A percentile compares a stretch with the other conserved stretches of the same genome.
Evolutionary conservation across 2,797 vertebrate species (phyloP).

Genomic region (Nannoperca obscura): DNA sequence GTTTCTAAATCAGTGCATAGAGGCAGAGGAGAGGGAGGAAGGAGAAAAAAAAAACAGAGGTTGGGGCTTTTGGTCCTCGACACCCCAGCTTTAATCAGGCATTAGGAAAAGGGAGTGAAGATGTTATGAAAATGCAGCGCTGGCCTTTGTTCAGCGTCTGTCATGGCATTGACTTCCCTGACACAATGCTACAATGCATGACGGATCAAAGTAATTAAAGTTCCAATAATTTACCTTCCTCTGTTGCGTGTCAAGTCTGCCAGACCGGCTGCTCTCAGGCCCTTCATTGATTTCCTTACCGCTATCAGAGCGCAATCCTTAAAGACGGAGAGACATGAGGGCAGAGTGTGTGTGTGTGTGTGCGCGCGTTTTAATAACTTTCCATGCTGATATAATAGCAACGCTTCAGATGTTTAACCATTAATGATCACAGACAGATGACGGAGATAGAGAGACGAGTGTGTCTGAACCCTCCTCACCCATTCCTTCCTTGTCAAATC

Average conservation of each 20-base stretch:
- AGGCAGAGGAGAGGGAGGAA: slow-evolving; percentile 40
- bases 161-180: slow-evolving; percentile 89
- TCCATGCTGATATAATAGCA: slow-evolving; percentile 76
- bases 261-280: slow-evolving; percentile 85
- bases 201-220: slow-evolving; percentile 97
- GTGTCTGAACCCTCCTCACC: slow-evolving; percentile 53
- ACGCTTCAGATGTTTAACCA: slow-evolving; percentile 81
- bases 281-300: slow-evolving; percentile 86
- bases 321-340: slow-evolving; percentile 67
- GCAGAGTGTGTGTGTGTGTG: slow-evolving; percentile 34
- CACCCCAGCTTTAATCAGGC: slow-evolving; percentile 87
- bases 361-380: slow-evolving; percentile 82
- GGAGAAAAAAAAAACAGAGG: slow-evolving; percentile 13
- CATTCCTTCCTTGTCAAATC: slow-evolving; percentile 55
- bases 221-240: slow-evolving; percentile 96
- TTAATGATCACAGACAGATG: slow-evolving; percentile 80
- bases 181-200: slow-evolving; percentile 92
- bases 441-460: slow-evolving; percentile 69
- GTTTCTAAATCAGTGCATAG: slow-evolving; percentile 77
- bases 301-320: slow-evolving; percentile 79
- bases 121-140: slow-evolving; percentile 87
- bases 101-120: slow-evolving; percentile 89
- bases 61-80: slow-evolving; percentile 76
- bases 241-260: slow-evolving; percentile 89
- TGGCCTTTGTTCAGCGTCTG: slow-evolving; percentile 90